phyloP scores from a whole-genome alignment of 1,140 invertebrate genomes.

The Trichoplusia ni region DNA sequence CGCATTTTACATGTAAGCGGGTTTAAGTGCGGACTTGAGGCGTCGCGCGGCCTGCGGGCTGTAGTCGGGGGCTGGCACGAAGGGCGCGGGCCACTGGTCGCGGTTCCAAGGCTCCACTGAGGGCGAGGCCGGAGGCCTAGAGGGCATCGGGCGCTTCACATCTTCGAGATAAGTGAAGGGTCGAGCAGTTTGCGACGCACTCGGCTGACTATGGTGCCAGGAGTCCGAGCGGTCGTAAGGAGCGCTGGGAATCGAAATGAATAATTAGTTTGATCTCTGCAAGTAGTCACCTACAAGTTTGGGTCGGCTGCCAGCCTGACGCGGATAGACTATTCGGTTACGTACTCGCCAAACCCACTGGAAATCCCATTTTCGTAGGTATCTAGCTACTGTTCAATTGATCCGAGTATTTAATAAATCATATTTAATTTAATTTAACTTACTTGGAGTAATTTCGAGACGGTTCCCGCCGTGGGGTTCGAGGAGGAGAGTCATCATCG shows the following conservation, averaged over 20 bases:
- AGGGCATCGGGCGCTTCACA: slow-evolving; percentile 35
- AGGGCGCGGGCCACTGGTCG: slow-evolving; percentile 43
- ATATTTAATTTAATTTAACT: slow-evolving; percentile 16
- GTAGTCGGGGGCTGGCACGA: slow-evolving; percentile 63
- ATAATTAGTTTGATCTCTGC: neutral
- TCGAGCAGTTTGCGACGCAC: slow-evolving; percentile 21
- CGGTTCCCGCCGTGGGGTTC: slow-evolving; percentile 6
- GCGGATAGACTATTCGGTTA: too few species aligned
- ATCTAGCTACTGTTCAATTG: too few species aligned
- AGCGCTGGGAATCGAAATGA: slow-evolving; percentile 33
- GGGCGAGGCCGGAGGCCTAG: slow-evolving; percentile 30
- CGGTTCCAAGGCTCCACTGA: slow-evolving; percentile 47
- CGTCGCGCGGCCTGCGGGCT: slow-evolving; percentile 55
- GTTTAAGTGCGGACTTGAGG: slow-evolving; percentile 62
- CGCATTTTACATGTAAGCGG: slow-evolving; percentile 43
- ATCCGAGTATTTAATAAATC: too few species aligned
- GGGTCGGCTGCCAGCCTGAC: too few species aligned
- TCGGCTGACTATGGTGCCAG: slow-evolving; percentile 46
- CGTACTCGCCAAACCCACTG: too few species aligned
- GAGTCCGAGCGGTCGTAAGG: slow-evolving; percentile 50
- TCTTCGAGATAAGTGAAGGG: slow-evolving; percentile 66
- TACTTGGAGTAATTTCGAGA: neutral
- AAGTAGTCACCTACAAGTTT: too few species aligned
- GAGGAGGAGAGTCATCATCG: slow-evolving; percentile 31
- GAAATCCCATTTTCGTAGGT: too few species aligned